Evolutionary conservation across 2,888 invertebrate species (phyloP), one percentile per base, ranked within the genome.

Genomic region (Spodoptera picta): DNA sequence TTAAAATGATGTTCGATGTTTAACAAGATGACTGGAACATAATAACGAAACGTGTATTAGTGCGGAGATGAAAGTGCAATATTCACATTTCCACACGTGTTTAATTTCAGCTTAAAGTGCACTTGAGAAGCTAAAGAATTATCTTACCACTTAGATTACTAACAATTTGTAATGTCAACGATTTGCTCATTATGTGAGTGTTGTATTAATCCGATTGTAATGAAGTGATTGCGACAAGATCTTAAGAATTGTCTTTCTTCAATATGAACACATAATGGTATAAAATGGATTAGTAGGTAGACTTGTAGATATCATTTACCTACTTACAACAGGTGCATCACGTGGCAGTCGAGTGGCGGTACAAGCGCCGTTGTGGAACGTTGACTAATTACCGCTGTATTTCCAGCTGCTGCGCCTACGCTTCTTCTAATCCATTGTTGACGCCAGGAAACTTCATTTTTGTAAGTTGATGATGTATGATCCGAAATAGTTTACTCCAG

Each of bases 301-400:
- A 10, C 24, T 36, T 10, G n/a, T 48, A 49, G 27, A 11, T 41
- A 49, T 27, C 3, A 50, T 10, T 10, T 27, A 45, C 42, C 24
- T 10, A 50, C 31, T 47, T 36, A 48, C 42, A 10, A 51, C 24
- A 55, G 51, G 45, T 69, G 43, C 11, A 48, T 55, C 63, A 71
- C 51, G 45, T 36, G 42, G 11, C 12, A 36, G 9, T 36, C n/a
- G 47, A 55, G 52, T 63, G 52, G 23, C 48, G 14, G 43, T 10
- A 23, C 42, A 52, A 51, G 71, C 71, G 60, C 54, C 54, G 31
- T 24, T 36, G 12, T 48, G 7, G 5, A 4, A 11, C 24, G 49
- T 69, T 69, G 66, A 75, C 68, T 78, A 78, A 80, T 78, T 76
- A 66, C 51, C 54, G 5, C 47, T 61, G 46, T 69, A 73, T 73